Base-by-base conservation (phyloP, 2,797 vertebrate genomes). In the Catostomus latipinnis region DNA sequence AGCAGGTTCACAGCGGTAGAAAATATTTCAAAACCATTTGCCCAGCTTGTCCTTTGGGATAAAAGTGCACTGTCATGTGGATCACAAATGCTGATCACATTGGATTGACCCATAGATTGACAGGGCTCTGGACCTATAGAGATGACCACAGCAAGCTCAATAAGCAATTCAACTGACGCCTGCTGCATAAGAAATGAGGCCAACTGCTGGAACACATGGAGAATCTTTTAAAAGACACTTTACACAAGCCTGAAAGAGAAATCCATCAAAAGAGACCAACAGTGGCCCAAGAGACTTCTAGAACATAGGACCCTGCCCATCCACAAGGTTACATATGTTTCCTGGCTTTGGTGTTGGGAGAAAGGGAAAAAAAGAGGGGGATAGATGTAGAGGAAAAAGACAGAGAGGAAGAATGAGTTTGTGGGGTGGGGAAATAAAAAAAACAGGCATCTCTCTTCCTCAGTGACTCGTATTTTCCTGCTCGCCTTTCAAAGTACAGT, bases 281-380 rank as follows among this genome's bases (percentile, higher is more conserved):
- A 50, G 14, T 18, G 48, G 67, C 74, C 71, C 74, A 12, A 11
- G 73, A 79, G 74, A 66, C 67, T 71, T 52, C 1, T 53, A 53
- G 63, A 83, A 80, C 76, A 76, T 74, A 76, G 22, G 4, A 57
- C 81, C 75, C 76, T 75, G 60, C 67, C 81, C 48, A 13, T 77
- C 61, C 79, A 86, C 45, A 65, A 74, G 69, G 61, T 85, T 84
- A 84, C 86, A 88, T 84, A 87, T 88, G 85, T 88, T 90, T 88
- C 86, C 86, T 86, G 86, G 84, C 83, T 85, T 82, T 78, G 14
- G 75, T 22, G 62, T 73, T 57, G n/a, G 63, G 63, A 81, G 65
- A 80, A 56, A 75, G 54, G 18, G 60, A 48, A 62, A 66, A 22
- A 76, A 50, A 79, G 61, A 14, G 66, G 12, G 58, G 1, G 61